Conservation (phyloP, 2,113 vertebrate species). For the Epinephelus fuscoguttatus region DNA sequence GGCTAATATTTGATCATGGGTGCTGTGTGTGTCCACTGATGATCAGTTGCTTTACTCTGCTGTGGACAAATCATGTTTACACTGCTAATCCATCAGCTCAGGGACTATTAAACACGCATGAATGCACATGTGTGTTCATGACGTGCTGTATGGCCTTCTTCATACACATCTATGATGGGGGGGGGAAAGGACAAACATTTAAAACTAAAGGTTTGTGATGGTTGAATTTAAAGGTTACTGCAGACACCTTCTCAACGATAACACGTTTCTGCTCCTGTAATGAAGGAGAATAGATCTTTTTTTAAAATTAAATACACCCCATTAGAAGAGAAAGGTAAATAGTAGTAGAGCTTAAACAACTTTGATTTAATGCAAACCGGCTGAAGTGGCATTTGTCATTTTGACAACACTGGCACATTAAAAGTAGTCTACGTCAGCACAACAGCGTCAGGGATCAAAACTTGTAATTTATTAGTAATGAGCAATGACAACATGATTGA, state of each 20-base stretch:
- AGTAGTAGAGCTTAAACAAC: no score
- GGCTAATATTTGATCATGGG: slow-evolving; percentile 15
- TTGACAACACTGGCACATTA: no score
- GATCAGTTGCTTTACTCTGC: slow-evolving; percentile 12
- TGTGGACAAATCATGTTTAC: slow-evolving; percentile 22
- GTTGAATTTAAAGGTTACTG: not conserved
- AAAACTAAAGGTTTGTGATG: not conserved
- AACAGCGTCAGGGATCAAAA: no score
- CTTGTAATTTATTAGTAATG: no score
- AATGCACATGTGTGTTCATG: not conserved
- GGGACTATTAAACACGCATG: not conserved
- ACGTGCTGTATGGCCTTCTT: no score
- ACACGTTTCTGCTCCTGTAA: not conserved
- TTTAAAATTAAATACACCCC: slow-evolving; percentile 1
- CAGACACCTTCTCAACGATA: not conserved
- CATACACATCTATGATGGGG: not conserved
- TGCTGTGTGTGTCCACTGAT: not conserved
- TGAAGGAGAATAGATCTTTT: not conserved
- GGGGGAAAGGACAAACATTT: not conserved
- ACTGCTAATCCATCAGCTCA: slow-evolving; percentile 17
- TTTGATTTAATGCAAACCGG: no score
- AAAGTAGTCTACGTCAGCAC: no score
- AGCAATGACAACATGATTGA: no score
- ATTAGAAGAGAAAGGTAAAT: not conserved
- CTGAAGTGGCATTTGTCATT: no score